These are phyloP conservation scores for Cinclus cinclus DNA, from an alignment of 2,113 vertebrate genomes.

Conservation along the genomic window DNA sequence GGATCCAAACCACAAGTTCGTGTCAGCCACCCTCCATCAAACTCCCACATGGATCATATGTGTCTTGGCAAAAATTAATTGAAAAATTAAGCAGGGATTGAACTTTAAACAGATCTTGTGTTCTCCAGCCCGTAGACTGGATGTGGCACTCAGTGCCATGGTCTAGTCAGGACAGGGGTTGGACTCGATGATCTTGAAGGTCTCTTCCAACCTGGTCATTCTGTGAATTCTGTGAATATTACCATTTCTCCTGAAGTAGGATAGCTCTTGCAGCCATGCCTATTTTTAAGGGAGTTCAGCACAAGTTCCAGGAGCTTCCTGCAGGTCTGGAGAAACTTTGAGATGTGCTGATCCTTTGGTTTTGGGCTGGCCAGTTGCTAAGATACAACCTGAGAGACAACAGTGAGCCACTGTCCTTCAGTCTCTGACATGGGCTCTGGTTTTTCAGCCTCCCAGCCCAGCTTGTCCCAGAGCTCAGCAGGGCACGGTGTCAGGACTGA, in stretches of 20 bases:
- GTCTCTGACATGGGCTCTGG: neutral
- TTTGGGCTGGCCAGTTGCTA: slow-evolving; percentile 4
- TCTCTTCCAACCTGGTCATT: too few relatives aligned
- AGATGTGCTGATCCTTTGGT: neutral
- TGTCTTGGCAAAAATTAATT: neutral
- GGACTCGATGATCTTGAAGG: too few relatives aligned
- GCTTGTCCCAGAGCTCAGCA: neutral
- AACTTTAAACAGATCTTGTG: neutral
- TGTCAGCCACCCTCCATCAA: neutral
- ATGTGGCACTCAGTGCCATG: too few relatives aligned
- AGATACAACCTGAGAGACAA: neutral
- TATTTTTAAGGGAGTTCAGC: neutral
- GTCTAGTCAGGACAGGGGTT: too few relatives aligned
- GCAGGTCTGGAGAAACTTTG: neutral
- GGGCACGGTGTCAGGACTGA: neutral
- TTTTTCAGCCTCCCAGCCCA: neutral
- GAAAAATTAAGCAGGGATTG: neutral
- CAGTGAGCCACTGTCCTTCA: neutral
- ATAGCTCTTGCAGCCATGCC: neutral
- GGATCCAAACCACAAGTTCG: neutral
- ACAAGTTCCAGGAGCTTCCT: neutral
- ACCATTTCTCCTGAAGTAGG: neutral
- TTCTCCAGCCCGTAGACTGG: neutral
- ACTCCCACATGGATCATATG: neutral
- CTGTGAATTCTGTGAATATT: neutral